Percentiles rank a stretch among this genome's conserved stretches.
Conservation (phyloP, 2,888 invertebrate species). For the Xestia xanthographa region DNA sequence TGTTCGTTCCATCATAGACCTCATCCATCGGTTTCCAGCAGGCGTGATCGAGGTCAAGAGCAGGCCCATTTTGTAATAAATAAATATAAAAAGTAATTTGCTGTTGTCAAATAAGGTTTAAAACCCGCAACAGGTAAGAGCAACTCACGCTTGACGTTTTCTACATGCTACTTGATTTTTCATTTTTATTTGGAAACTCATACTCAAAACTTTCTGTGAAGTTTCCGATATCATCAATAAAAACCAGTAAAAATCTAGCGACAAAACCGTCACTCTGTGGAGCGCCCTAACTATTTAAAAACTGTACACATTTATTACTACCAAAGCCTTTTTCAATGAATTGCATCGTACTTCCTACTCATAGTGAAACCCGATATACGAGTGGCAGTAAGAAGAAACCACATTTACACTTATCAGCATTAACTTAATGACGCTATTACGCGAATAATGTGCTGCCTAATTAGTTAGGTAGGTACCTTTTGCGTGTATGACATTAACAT, state of each 20-base stretch:
- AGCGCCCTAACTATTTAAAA: neutral
- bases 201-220: neutral
- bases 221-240: neutral
- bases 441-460: neutral
- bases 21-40: too few relatives aligned
- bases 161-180: neutral
- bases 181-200: neutral
- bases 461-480: neutral
- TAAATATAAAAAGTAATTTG: too few relatives aligned
- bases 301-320: neutral
- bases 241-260: neutral
- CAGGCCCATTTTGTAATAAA: too few relatives aligned
- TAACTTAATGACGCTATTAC: neutral
- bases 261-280: neutral
- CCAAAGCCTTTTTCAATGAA: neutral
- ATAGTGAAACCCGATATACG: slow-evolving; percentile 17
- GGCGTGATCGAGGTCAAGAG: too few relatives aligned
- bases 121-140: neutral
- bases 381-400: slow-evolving; percentile 1
- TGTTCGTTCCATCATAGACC: neutral
- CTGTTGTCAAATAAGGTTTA: neutral
- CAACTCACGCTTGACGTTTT: neutral
- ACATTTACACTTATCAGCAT: slow-evolving; percentile 1
- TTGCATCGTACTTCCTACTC: slow-evolving; percentile 23
- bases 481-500: neutral